These are phyloP conservation scores for Noctilio leporinus DNA, from an alignment of 2,113 vertebrate species.

Conservation along the genomic window DNA sequence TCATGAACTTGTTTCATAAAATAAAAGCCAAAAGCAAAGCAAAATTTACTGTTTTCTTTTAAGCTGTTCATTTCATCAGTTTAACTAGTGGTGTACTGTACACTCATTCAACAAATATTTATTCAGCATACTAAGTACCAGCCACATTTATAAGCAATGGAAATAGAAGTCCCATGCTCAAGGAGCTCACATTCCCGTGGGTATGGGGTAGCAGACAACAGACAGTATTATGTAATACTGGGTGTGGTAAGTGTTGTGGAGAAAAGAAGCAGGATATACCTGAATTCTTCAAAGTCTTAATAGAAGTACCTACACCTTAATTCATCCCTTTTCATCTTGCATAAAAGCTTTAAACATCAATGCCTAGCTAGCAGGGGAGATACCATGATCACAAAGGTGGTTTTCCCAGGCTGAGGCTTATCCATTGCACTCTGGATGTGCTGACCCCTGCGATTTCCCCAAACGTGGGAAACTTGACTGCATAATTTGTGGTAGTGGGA, in stretches of 20 bases:
- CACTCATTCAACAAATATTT: neutral
- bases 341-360: conserved; percentile 29
- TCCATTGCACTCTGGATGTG: too few species aligned
- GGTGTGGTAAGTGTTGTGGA: neutral
- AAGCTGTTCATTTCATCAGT: neutral
- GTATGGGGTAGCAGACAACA: neutral
- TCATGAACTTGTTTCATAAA: neutral
- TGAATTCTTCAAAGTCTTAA: neutral
- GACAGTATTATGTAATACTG: neutral
- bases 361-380: too few species aligned
- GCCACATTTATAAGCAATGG: neutral
- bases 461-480: too few species aligned
- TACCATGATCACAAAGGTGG: too few species aligned
- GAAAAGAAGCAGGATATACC: neutral
- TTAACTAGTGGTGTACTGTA: neutral
- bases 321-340: neutral
- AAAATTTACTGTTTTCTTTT: conserved; percentile 6
- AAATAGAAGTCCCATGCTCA: neutral
- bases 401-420: too few species aligned
- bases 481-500: too few species aligned
- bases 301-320: neutral
- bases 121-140: neutral
- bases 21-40: neutral
- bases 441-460: too few species aligned
- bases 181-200: neutral